Evolutionary conservation across 2,888 invertebrate species (phyloP), one percentile per base, ranked within the genome.

Genomic region (Ecliptopera silaceata): DNA sequence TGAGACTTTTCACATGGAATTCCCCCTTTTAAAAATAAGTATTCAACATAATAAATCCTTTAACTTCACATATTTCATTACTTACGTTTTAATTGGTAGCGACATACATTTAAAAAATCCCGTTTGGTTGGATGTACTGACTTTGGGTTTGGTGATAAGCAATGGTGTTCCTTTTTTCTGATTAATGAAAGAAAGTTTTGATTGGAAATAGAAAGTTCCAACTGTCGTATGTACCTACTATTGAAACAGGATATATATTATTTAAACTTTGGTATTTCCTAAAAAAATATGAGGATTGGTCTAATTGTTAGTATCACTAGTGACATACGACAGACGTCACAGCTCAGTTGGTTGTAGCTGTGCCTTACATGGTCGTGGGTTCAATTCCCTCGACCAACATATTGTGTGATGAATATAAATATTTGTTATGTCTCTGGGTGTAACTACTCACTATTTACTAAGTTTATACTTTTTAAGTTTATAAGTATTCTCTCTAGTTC

Each of bases 1-100:
- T 51, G 11, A 34, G 22, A 47, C 43, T 39, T 17, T 52, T 44
- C 38, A 26, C 47, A 47, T 44, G 36, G 22, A 45, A 52, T 38
- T 48, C 39, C 36, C 31, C 29, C 5, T 1, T 6, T 18, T 8
- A 26, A 42, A 26, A 26, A 0, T n/a, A 31, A 41, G n/a, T 38
- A 15, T 44, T 10, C 10, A 39, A 17, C 18, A 38, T 31, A 18
- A 36, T 38, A 38, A 38, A 51, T 44, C 38, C 6, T 38, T 44
- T 38, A 44, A 44, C 17, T 38, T 38, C 13, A 39, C 10, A 39
- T 11, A 38, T 17, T 18, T 51, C 26, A 17, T 39, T 22, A 22
- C 46, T 47, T 46, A 44, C 45, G 31, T 34, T 29, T 39, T 48
- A 48, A 48, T 48, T 46, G 36, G 18, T 10, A 11, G 6, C n/a